These are phyloP conservation scores for Xyrichtys novacula DNA, from an alignment of 2,797 vertebrate species.

Conservation along the genomic window DNA sequence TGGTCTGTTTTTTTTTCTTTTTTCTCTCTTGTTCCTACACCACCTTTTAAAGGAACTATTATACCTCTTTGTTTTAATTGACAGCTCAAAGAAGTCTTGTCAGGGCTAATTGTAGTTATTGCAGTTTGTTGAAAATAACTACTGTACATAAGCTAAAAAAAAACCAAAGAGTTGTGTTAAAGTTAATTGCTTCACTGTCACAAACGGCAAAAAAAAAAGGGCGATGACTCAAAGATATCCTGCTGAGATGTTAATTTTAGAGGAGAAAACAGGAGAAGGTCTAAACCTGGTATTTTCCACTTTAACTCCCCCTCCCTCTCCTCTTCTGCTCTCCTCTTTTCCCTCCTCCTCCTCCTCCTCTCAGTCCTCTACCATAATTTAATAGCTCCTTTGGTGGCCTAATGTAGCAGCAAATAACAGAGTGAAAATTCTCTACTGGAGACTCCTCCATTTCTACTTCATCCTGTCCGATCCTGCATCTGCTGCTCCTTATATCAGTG, in stretches of 20 bases:
- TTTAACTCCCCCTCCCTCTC: conserved; percentile 38
- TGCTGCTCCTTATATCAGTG: conserved; percentile 22
- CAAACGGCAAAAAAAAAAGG: conserved; percentile 26
- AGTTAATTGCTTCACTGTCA: conserved; percentile 28
- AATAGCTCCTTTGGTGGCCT: conserved; percentile 70
- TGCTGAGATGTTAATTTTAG: conserved; percentile 21
- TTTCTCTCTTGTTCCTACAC: conserved; percentile 19
- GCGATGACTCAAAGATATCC: conserved; percentile 13
- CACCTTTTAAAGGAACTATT: conserved; percentile 17
- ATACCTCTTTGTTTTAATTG: conserved; percentile 22
- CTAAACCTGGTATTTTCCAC: conserved; percentile 65
- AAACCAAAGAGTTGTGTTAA: conserved; percentile 4
- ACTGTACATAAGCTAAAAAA: not conserved
- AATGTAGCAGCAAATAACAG: conserved; percentile 70
- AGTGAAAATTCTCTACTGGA: conserved; percentile 62
- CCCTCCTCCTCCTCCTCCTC: not conserved
- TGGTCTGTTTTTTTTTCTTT: conserved; percentile 8
- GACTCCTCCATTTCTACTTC: conserved; percentile 52
- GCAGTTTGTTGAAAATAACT: conserved; percentile 32
- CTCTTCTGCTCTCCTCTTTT: not conserved
- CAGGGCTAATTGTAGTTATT: conserved; percentile 30
- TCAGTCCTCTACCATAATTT: conserved; percentile 58
- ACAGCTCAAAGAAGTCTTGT: conserved; percentile 37
- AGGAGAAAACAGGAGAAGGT: conserved; percentile 23
- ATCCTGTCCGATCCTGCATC: conserved; percentile 12